phyloP scores from a whole-genome alignment of 2,888 invertebrate species.

The Pammene aurita region DNA sequence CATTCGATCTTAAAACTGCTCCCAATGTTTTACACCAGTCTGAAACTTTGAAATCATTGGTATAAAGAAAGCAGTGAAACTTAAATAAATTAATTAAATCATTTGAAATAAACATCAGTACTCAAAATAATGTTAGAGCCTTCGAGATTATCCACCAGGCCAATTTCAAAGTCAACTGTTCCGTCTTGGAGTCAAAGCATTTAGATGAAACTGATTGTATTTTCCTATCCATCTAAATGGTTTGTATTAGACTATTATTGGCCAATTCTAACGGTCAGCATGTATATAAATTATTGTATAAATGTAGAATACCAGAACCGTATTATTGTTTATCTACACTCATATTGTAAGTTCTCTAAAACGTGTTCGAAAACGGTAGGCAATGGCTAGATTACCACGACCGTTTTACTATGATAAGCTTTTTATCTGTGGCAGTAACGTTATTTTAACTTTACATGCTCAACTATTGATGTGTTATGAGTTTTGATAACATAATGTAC shows the following conservation, averaged over 20 bases:
- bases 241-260: neutral
- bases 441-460: too few relatives aligned
- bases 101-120: too few relatives aligned
- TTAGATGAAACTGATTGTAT: neutral
- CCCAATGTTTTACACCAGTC: neutral
- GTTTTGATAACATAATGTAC: too few relatives aligned
- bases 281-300: neutral
- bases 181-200: neutral
- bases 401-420: too few relatives aligned
- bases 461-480: too few relatives aligned
- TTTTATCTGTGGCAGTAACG: too few relatives aligned
- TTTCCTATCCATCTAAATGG: neutral
- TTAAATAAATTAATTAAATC: neutral
- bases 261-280: neutral
- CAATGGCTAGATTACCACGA: too few relatives aligned
- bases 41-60: too few relatives aligned
- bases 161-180: slow-evolving; percentile 9
- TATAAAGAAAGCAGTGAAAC: neutral
- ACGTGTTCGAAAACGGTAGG: too few relatives aligned
- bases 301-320: neutral
- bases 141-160: too few relatives aligned
- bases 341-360: too few relatives aligned
- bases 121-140: too few relatives aligned
- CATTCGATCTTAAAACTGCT: neutral
- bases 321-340: slow-evolving; percentile 3